phyloP scores from a whole-genome alignment of 2,113 vertebrate genomes.

The Malurus cyaneus region DNA sequence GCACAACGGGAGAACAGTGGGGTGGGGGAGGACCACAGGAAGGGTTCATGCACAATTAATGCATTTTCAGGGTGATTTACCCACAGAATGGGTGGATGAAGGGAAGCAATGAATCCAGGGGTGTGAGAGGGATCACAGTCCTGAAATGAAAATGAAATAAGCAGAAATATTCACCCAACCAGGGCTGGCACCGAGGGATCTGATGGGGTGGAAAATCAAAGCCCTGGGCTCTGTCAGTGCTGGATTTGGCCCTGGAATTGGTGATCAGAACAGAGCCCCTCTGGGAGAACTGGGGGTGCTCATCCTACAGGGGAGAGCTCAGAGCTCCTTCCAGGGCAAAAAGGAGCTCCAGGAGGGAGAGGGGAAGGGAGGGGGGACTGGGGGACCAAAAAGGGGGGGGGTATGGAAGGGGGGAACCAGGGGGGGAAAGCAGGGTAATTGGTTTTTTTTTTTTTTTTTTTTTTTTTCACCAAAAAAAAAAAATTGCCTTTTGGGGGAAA shows the following conservation, averaged over 20 bases:
- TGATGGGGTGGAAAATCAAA: background rate
- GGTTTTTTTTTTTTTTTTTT: no score
- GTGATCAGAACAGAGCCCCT: background rate
- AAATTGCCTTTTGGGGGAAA: no score
- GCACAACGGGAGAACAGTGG: background rate
- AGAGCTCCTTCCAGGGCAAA: rapidly evolving
- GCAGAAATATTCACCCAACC: background rate
- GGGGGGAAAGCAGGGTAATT: no score
- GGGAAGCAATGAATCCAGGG: background rate
- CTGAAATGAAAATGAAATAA: background rate
- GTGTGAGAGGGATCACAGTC: background rate
- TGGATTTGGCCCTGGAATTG: background rate
- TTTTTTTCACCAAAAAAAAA: no score
- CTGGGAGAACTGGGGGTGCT: background rate
- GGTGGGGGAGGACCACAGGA: background rate
- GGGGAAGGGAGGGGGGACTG: background rate
- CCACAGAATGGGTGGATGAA: rapidly evolving
- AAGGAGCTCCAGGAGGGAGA: background rate
- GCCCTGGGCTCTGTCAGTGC: background rate
- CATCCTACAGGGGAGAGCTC: background rate
- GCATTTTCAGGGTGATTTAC: background rate
- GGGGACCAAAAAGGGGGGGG: background rate
- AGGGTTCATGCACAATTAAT: background rate
- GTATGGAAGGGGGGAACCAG: no score
- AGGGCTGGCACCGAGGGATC: background rate